These are phyloP conservation scores for Lepidurus arcticus DNA, from an alignment of 1,140 invertebrate genomes.

Conservation along the genomic window DNA sequence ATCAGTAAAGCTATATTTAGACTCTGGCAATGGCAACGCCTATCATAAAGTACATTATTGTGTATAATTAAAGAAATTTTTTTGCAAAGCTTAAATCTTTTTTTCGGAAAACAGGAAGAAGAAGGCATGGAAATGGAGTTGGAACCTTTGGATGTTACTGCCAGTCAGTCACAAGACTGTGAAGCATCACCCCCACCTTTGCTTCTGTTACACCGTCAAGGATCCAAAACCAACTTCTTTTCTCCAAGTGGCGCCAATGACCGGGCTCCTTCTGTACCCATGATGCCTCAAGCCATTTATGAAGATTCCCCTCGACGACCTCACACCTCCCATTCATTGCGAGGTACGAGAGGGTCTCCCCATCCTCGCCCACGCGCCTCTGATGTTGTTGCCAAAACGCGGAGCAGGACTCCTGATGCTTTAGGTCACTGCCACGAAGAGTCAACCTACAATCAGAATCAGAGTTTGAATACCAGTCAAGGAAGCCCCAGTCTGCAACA, in stretches of 20 bases:
- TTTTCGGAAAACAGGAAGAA: not conserved
- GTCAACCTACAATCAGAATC: not conserved
- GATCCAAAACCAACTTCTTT: slow-evolving; percentile 34
- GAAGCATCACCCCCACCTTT: slow-evolving; percentile 34
- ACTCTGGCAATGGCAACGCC: slow-evolving; percentile 30
- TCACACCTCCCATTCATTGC: slow-evolving; percentile 1
- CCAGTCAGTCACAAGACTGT: slow-evolving; percentile 33
- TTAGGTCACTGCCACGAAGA: not conserved
- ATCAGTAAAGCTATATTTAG: slow-evolving; percentile 33
- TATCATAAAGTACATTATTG: slow-evolving; percentile 30
- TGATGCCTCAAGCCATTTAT: not conserved
- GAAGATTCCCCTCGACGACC: not conserved
- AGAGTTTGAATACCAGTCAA: slow-evolving; percentile 11
- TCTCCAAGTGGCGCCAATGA: not conserved
- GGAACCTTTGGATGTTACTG: slow-evolving; percentile 15
- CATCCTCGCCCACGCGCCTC: not conserved
- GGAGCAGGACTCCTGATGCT: not conserved
- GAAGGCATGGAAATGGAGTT: slow-evolving; percentile 5
- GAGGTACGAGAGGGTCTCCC: not conserved
- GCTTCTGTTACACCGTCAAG: slow-evolving; percentile 23
- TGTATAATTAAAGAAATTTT: not conserved
- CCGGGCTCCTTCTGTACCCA: not conserved
- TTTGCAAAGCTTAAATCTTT: not conserved
- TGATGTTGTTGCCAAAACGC: not conserved
- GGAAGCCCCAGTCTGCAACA: slow-evolving; percentile 77